These are phyloP conservation scores for Oreochromis spilurus DNA, from an alignment of 2,113 vertebrate genomes.

Conservation along the genomic window DNA sequence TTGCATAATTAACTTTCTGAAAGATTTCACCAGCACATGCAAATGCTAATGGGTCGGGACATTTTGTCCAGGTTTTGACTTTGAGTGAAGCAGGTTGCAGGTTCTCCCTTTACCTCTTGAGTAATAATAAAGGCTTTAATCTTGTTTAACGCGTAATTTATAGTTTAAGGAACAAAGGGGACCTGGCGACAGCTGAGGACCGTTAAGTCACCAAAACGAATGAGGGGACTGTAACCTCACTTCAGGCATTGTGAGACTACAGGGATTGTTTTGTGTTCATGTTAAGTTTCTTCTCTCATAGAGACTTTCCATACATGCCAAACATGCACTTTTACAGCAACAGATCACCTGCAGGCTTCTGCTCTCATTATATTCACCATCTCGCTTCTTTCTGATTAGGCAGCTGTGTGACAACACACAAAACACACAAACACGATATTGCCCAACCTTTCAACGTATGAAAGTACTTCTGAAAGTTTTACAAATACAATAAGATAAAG, in stretches of 20 bases:
- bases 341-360: background rate
- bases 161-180: background rate
- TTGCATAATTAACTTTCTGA: slow-evolving; percentile 51
- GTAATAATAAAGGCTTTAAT: slow-evolving; percentile 41
- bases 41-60: slow-evolving; percentile 22
- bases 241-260: background rate
- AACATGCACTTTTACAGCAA: background rate
- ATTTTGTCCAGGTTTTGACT: slow-evolving; percentile 44
- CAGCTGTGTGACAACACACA: background rate
- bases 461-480: background rate
- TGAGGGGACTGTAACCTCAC: background rate
- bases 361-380: background rate
- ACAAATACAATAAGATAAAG: background rate
- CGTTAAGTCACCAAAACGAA: slow-evolving; percentile 23
- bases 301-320: background rate
- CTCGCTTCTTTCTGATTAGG: background rate
- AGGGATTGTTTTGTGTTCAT: background rate
- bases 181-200: background rate
- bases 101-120: background rate
- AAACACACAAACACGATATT: background rate
- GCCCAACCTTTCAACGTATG: background rate
- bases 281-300: background rate
- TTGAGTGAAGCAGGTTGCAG: slow-evolving; percentile 25
- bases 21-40: slow-evolving; percentile 15
- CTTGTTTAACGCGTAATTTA: slow-evolving; percentile 14